Conservation (phyloP, 2,888 invertebrate species). For the Agonopterix heracliana region DNA sequence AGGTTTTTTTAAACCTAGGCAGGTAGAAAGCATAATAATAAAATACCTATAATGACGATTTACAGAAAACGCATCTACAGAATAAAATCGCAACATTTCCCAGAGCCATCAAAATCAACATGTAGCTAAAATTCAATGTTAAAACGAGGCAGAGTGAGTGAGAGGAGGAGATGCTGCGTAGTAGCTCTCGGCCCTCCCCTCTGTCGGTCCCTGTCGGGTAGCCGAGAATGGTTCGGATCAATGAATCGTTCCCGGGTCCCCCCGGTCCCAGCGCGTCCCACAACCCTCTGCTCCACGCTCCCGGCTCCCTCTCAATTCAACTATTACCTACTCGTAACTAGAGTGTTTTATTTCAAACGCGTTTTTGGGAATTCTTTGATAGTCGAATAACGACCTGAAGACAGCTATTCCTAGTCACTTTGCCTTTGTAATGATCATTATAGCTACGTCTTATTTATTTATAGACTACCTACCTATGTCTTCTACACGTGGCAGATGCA, state of each 20-base stretch:
- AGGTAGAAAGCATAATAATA: too few species aligned
- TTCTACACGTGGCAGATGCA: too few species aligned
- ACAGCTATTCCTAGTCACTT: too few species aligned
- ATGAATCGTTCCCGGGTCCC: constrained; percentile 69
- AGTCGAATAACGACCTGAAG: too few species aligned
- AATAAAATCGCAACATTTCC: too few species aligned
- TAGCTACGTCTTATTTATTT: too few species aligned
- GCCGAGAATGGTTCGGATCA: constrained; percentile 70
- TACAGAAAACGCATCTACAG: too few species aligned
- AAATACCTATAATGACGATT: too few species aligned
- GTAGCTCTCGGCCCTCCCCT: constrained; percentile 28
- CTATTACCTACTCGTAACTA: constrained; percentile 13
- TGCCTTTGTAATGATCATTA: too few species aligned
- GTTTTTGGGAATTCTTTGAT: background rate
- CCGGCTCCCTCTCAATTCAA: constrained; percentile 24
- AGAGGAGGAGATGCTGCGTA: constrained; percentile 29
- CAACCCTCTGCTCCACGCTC: background rate
- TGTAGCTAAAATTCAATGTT: background rate
- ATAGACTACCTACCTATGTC: too few species aligned
- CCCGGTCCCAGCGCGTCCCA: constrained; percentile 34
- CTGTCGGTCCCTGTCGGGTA: constrained; percentile 51
- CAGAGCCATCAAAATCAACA: too few species aligned
- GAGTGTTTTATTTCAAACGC: background rate
- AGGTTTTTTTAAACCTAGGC: too few species aligned
- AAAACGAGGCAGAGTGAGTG: constrained; percentile 22